A percentile compares a stretch with the other conserved stretches of the same genome.
These are phyloP conservation scores for Prosapia bicincta DNA, from an alignment of 2,888 invertebrate genomes.

Conservation along the genomic window DNA sequence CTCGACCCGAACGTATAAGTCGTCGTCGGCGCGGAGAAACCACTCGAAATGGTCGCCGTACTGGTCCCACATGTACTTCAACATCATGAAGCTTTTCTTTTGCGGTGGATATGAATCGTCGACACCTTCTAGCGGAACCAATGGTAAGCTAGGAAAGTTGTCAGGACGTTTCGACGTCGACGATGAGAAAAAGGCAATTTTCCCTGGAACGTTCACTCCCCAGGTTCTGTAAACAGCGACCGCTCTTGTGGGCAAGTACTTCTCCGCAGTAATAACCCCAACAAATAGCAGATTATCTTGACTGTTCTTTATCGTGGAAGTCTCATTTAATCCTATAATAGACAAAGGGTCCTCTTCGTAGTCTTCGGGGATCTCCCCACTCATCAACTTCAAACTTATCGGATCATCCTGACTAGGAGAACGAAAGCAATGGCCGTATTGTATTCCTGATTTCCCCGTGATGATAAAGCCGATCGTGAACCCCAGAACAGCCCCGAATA, in stretches of 20 bases:
- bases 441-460: background rate
- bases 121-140: conserved; percentile 76
- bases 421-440: background rate
- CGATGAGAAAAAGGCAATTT: conserved; percentile 87
- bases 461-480: background rate
- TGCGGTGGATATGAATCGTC: conserved; percentile 98
- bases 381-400: background rate
- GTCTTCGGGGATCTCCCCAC: background rate
- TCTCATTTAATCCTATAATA: conserved; percentile 16
- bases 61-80: conserved; percentile 92
- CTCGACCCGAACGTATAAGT: conserved; percentile 92
- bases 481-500: background rate
- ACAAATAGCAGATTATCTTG: conserved; percentile 63
- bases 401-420: background rate
- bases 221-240: conserved; percentile 91
- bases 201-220: conserved; percentile 87
- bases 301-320: conserved; percentile 11
- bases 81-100: conserved; percentile 96
- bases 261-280: conserved; percentile 96
- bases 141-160: conserved; percentile 63
- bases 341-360: conserved; percentile 10
- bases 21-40: conserved; percentile 98
- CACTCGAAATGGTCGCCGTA: conserved; percentile 86
- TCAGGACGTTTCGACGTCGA: conserved; percentile 58
- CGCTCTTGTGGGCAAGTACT: conserved; percentile 84